These are phyloP conservation scores for Sebastes oblongus DNA, from an alignment of 2,797 vertebrate species.

Conservation along the genomic window DNA sequence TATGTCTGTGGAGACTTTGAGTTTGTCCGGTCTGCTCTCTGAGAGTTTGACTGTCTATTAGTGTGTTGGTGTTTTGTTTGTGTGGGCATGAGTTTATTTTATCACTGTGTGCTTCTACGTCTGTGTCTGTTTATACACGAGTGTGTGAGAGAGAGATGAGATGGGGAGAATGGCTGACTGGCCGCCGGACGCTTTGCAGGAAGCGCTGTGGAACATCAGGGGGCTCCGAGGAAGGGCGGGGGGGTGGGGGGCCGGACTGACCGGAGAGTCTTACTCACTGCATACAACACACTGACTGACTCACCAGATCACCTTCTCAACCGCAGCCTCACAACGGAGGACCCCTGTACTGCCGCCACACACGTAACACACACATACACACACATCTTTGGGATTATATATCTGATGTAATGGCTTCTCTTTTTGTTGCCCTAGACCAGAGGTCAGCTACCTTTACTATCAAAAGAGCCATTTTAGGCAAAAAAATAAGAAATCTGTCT, in stretches of 20 bases:
- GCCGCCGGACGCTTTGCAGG: slow-evolving; percentile 54
- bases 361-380: neutral
- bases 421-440: slow-evolving; percentile 17
- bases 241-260: neutral
- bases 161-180: slow-evolving; percentile 6
- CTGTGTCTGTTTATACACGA: neutral
- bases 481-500: too few species aligned
- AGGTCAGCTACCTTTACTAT: too few species aligned
- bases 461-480: too few species aligned
- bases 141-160: neutral
- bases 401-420: slow-evolving; percentile 35
- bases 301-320: slow-evolving; percentile 9
- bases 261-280: slow-evolving; percentile 50
- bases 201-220: slow-evolving; percentile 66
- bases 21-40: neutral
- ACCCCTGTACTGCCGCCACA: neutral
- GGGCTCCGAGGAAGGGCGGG: slow-evolving; percentile 60
- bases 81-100: slow-evolving; percentile 10
- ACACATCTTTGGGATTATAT: slow-evolving; percentile 11
- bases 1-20: neutral
- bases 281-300: slow-evolving; percentile 38
- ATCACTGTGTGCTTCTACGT: neutral
- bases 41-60: neutral
- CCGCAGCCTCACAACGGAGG: neutral
- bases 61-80: slow-evolving; percentile 26